phyloP scores from a whole-genome alignment of 2,113 vertebrate genomes.

The Mormoops blainvillei region DNA sequence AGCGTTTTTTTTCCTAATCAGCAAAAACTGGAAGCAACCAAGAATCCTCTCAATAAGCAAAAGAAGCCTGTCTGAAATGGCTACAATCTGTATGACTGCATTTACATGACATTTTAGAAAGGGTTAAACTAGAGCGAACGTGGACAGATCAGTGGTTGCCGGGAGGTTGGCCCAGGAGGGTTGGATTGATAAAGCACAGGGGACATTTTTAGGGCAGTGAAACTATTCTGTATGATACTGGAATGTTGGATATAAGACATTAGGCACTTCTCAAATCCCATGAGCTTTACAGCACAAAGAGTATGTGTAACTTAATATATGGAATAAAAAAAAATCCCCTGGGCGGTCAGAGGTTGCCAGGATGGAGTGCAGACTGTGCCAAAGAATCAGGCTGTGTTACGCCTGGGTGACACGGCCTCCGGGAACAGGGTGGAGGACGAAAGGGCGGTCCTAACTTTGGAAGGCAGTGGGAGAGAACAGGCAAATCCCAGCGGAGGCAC shows the following conservation, averaged over 20 bases:
- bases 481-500: neutral
- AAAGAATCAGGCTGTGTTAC: neutral
- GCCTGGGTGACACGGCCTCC: neutral
- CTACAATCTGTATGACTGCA: neutral
- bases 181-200: neutral
- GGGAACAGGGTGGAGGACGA: neutral
- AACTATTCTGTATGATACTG: no score
- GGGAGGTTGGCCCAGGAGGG: neutral
- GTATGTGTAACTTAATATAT: neutral
- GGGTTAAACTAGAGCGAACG: neutral
- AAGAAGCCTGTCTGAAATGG: neutral
- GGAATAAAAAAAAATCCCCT: neutral
- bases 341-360: no score
- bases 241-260: no score
- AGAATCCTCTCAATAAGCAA: neutral
- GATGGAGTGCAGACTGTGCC: neutral
- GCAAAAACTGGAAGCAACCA: neutral
- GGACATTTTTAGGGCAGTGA: no score
- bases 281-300: neutral
- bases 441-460: neutral
- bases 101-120: neutral
- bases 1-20: neutral
- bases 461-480: neutral
- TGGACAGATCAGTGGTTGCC: no score
- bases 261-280: neutral